These are phyloP conservation scores for Drosophila flavopinicola DNA, from an alignment of 2,888 invertebrate genomes.

Conservation along the genomic window DNA sequence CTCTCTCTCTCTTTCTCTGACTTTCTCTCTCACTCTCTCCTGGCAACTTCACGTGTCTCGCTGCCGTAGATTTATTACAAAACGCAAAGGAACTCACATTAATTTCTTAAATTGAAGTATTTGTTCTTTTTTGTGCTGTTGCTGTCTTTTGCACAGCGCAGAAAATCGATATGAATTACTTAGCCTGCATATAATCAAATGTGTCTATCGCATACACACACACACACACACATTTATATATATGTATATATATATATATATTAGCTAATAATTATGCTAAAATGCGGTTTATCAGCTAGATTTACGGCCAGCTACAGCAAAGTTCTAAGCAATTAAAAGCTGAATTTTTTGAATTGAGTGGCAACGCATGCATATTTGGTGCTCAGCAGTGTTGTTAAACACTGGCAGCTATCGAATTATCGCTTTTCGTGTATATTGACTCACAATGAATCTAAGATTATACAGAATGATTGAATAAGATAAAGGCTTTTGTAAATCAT, in stretches of 20 bases:
- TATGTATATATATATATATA: neutral
- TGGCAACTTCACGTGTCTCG: neutral
- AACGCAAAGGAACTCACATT: slow-evolving; percentile 60
- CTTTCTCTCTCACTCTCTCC: neutral
- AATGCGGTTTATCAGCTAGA: neutral
- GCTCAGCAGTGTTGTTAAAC: slow-evolving; percentile 3
- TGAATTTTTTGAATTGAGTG: no score
- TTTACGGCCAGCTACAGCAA: neutral
- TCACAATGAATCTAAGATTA: no score
- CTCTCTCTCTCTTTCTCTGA: neutral
- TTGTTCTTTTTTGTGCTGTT: neutral
- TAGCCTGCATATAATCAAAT: slow-evolving; percentile 53
- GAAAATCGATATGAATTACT: slow-evolving; percentile 49
- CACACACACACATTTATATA: neutral
- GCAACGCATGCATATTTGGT: neutral
- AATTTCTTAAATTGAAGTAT: slow-evolving; percentile 68
- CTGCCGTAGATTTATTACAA: slow-evolving; percentile 60
- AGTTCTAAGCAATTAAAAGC: slow-evolving; percentile 12
- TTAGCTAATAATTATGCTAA: slow-evolving; percentile 43
- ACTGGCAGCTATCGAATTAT: neutral
- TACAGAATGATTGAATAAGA: no score
- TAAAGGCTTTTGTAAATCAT: no score
- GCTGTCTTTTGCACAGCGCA: slow-evolving; percentile 8
- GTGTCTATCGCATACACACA: slow-evolving; percentile 15
- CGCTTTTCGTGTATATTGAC: no score